Conservation (phyloP, 2,113 vertebrate species). For the Rhombomys opimus region DNA sequence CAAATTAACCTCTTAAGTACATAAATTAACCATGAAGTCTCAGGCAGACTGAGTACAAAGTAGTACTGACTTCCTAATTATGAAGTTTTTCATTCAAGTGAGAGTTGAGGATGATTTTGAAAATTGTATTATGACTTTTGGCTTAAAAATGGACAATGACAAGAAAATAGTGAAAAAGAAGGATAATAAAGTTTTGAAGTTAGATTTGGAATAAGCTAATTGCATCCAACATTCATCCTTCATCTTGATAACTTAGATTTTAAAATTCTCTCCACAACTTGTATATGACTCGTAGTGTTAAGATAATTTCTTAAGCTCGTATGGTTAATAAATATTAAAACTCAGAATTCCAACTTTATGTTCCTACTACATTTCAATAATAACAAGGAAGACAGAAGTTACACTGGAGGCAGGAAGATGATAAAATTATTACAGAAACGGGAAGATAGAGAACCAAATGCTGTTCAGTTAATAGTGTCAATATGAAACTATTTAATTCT, state of each 20-base stretch:
- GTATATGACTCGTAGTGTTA: constrained; percentile 11
- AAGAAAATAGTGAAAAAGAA: neutral
- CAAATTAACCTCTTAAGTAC: neutral
- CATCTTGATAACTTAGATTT: neutral
- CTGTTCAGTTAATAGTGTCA: neutral
- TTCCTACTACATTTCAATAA: neutral
- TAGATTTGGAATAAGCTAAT: neutral
- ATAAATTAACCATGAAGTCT: constrained; percentile 1
- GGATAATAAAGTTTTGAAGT: neutral
- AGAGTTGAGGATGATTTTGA: neutral
- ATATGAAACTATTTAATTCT: constrained; percentile 48
- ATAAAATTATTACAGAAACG: neutral
- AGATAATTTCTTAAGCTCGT: constrained; percentile 3
- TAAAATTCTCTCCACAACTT: neutral
- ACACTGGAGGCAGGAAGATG: neutral
- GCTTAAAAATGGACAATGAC: neutral
- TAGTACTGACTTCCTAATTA: neutral
- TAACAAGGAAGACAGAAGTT: neutral
- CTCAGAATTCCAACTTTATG: neutral
- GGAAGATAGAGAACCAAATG: neutral
- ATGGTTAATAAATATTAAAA: neutral
- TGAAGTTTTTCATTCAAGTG: neutral
- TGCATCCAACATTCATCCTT: neutral
- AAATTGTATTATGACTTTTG: constrained; percentile 31
- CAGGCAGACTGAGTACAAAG: neutral